Evolutionary conservation across 37 sponge, comb jelly and placozoan species (phyloP), one percentile per base, ranked within the genome.

Genomic region (Bolinopsis microptera): DNA sequence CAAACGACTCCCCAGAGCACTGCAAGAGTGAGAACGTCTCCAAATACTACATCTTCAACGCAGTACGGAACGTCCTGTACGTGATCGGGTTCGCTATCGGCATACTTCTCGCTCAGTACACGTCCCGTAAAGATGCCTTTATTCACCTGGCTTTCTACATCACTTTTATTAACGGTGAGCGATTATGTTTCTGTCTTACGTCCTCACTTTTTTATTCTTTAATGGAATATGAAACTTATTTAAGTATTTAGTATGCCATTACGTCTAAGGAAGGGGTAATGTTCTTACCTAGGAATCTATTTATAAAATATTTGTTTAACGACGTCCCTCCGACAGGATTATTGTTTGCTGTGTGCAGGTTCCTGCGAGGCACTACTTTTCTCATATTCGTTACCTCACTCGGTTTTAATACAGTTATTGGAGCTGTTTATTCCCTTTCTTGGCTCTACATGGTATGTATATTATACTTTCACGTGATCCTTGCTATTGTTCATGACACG

Each of bases 131-230:
- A 41, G 90, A 86, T 40, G 90, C 90, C 26, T 86, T 86, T 48
- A 86, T 86, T 21, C 90, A 86, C 61, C 36, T 86, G 16, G 90
- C 90, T 3, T 86, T 86, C 61, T 86, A 86, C 90, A 86, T 86
- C 90, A 86, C 90, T n/a, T 86, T 86, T 27, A 86, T 86, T 1
- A 86, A 86, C 61, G 90, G 90, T 86, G 25, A 9, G 18, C 18
- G 68, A 22, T 13, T 67, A 18, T 67, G 68, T 67, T 13, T 67
- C 68, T 67, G 68, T 67, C 18, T 67, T 67, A 67, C 18, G 68
- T 67, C 68, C n/a, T n/a, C n/a, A n/a, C n/a, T n/a, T n/a, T n/a
- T n/a, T n/a, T n/a, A n/a, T n/a, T n/a, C n/a, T n/a, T n/a, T n/a
- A n/a, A n/a, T n/a, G n/a, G n/a, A n/a, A n/a, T n/a, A n/a, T n/a